phyloP scores from a whole-genome alignment of 1,140 invertebrate genomes.

The Leptopilina boulardi region DNA sequence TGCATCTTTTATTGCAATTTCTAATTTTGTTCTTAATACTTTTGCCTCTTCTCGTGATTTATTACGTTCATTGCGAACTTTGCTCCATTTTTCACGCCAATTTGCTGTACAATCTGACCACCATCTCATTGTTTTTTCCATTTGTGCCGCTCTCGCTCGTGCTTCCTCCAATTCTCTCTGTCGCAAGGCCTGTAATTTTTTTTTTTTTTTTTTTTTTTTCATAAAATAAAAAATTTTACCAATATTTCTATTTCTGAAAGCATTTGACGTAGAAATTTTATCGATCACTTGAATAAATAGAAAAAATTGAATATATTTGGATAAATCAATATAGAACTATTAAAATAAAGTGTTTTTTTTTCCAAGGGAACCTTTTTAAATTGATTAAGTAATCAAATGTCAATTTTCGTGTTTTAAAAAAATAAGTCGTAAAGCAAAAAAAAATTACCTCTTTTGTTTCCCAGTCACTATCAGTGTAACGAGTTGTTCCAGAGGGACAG shows the following conservation, averaged over 20 bases:
- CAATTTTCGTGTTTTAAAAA: no score
- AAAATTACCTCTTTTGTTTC: constrained; percentile 80
- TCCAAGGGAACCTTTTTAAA: no score
- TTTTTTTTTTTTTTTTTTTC: background rate
- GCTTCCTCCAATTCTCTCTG: constrained; percentile 93
- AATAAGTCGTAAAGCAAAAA: no score
- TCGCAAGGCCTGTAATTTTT: constrained; percentile 78
- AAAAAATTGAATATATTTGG: no score
- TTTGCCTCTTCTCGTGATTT: constrained; percentile 92
- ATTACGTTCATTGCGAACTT: constrained; percentile 90
- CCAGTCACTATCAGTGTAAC: constrained; percentile 81
- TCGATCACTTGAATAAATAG: no score
- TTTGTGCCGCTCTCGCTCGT: constrained; percentile 92
- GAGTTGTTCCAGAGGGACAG: constrained; percentile 71
- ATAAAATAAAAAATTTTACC: no score
- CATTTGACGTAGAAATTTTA: constrained; percentile 5
- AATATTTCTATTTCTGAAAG: constrained; percentile 39
- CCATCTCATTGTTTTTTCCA: constrained; percentile 99
- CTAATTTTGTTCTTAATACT: constrained; percentile 86
- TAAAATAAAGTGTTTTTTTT: no score
- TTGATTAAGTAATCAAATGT: no score
- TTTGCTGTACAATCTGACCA: constrained; percentile 95
- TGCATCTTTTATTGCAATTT: constrained; percentile 86
- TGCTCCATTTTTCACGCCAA: constrained; percentile 97
- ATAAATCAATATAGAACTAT: no score